These are phyloP conservation scores for Chaetodon trifascialis DNA, from an alignment of 2,113 vertebrate genomes.

Conservation along the genomic window DNA sequence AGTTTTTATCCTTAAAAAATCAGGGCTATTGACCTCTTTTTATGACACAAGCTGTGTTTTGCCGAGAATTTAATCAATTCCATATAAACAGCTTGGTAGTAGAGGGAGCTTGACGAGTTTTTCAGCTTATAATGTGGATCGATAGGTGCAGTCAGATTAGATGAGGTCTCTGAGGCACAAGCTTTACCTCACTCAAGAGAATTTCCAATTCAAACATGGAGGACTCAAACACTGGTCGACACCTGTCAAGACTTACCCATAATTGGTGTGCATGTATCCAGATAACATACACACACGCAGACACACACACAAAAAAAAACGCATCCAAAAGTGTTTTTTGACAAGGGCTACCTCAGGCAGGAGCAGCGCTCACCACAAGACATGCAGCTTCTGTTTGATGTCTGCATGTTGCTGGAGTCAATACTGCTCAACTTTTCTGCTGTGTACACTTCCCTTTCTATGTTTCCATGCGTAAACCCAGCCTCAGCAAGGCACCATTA, in stretches of 20 bases:
- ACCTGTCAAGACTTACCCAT: conserved; percentile 41
- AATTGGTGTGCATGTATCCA: conserved; percentile 22
- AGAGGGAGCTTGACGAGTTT: conserved; percentile 19
- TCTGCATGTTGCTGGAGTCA: conserved; percentile 11
- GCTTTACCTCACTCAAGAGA: conserved; percentile 6
- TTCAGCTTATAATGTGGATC: conserved; percentile 41
- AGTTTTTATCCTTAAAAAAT: conserved; percentile 31
- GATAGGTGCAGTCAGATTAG: conserved; percentile 45
- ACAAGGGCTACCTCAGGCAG: conserved; percentile 9
- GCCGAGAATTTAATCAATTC: conserved; percentile 50
- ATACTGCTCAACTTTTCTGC: not conserved
- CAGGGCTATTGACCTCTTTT: conserved; percentile 33
- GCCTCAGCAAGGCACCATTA: not conserved
- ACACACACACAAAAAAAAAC: not conserved
- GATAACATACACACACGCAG: not conserved
- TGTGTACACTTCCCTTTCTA: not conserved
- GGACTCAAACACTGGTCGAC: conserved; percentile 16
- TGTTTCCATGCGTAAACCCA: not conserved
- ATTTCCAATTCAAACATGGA: conserved; percentile 40
- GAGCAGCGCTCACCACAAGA: conserved; percentile 29
- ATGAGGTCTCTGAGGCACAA: conserved; percentile 36
- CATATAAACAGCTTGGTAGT: conserved; percentile 51
- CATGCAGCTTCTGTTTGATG: conserved; percentile 17
- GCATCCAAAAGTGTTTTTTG: conserved; percentile 4
- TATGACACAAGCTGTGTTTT: conserved; percentile 44